These are phyloP conservation scores for Enteromius fasciolatus DNA, from an alignment of 2,797 vertebrate genomes.

Conservation along the genomic window DNA sequence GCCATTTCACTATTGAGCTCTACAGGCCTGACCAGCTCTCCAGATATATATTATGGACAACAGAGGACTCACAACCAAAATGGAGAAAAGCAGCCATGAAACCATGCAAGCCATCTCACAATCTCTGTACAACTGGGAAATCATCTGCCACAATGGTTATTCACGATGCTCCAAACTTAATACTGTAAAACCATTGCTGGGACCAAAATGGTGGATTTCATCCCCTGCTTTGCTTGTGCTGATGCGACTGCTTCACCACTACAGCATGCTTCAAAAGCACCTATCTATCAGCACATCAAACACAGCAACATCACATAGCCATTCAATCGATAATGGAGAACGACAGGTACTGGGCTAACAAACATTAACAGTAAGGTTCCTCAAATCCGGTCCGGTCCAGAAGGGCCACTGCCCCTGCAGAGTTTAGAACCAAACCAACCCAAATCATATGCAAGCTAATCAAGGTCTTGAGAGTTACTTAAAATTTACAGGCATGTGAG, in stretches of 20 bases:
- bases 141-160: constrained; percentile 36
- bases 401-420: background rate
- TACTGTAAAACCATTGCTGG: constrained; percentile 48
- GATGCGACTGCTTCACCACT: background rate
- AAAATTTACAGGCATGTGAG: background rate
- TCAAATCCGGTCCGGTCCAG: background rate
- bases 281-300: constrained; percentile 8
- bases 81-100: constrained; percentile 48
- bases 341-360: background rate
- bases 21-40: constrained; percentile 17
- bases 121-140: constrained; percentile 33
- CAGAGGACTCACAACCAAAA: constrained; percentile 47
- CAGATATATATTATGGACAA: constrained; percentile 18
- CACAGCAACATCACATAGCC: constrained; percentile 12
- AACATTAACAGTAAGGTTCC: background rate
- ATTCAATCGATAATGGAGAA: constrained; percentile 10
- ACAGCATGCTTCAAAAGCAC: constrained; percentile 4
- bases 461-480: background rate
- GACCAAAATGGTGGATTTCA: constrained; percentile 61
- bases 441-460: constrained; percentile 1
- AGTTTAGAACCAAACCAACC: constrained; percentile 10
- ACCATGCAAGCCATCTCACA: constrained; percentile 23
- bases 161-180: constrained; percentile 41
- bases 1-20: constrained; percentile 5
- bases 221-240: constrained; percentile 27